phyloP scores from a whole-genome alignment of 2,113 vertebrate genomes.

The Herpetotheres cachinnans region DNA sequence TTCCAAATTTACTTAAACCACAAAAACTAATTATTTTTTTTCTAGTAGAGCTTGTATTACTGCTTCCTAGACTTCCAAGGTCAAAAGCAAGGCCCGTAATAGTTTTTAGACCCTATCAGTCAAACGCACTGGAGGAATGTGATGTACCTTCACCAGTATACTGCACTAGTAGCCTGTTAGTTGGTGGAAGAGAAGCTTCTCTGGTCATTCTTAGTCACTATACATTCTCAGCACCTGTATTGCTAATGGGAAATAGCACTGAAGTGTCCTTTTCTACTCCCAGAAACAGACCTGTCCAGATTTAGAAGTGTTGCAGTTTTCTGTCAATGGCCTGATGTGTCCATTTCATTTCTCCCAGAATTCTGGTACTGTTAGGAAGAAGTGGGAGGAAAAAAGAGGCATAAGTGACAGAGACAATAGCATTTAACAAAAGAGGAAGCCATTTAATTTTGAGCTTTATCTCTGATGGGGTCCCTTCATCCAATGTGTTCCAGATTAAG shows the following conservation, averaged over 20 bases:
- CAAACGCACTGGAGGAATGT: background rate
- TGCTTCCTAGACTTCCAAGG: background rate
- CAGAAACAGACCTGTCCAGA: background rate
- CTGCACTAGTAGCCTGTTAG: background rate
- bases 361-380: background rate
- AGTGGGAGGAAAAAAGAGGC: background rate
- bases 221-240: background rate
- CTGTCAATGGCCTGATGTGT: background rate
- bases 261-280: background rate
- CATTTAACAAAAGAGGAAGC: background rate
- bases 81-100: background rate
- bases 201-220: background rate
- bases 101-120: background rate
- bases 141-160: background rate
- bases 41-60: background rate
- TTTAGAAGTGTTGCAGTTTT: background rate
- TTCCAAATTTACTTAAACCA: background rate
- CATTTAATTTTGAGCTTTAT: background rate
- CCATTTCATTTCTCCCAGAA: background rate
- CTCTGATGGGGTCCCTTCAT: background rate
- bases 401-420: background rate
- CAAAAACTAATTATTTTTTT: background rate
- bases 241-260: too few relatives aligned
- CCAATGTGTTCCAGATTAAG: background rate
- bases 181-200: background rate